Percentiles rank a stretch among this genome's conserved stretches.
These are phyloP conservation scores for Graptemys geographica DNA, from an alignment of 2,797 vertebrate species.

Conservation along the genomic window DNA sequence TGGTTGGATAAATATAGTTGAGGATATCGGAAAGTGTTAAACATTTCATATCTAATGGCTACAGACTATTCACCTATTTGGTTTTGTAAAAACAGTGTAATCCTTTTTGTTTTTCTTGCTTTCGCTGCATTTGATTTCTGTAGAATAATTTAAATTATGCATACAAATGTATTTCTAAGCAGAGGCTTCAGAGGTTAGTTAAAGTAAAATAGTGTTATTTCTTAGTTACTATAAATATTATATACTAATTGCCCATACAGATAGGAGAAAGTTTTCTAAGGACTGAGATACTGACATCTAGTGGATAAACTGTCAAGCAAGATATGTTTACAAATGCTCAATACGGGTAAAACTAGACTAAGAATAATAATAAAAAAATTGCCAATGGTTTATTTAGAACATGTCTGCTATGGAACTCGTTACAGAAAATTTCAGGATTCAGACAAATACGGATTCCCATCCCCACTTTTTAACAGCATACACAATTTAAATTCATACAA, in stretches of 20 bases:
- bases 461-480: background rate
- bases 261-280: background rate
- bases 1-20: background rate
- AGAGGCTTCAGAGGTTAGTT: background rate
- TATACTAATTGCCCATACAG: background rate
- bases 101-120: background rate
- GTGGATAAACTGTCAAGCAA: background rate
- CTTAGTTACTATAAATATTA: background rate
- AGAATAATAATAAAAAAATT: background rate
- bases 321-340: background rate
- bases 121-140: accelerated
- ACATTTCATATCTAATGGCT: background rate
- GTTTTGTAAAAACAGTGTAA: background rate
- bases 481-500: background rate
- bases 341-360: background rate
- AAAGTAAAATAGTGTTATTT: background rate
- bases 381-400: background rate
- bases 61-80: background rate
- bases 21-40: background rate
- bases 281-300: conserved; percentile 55
- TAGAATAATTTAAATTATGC: background rate
- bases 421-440: background rate
- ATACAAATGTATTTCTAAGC: background rate
- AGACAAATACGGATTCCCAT: background rate
- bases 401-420: background rate